phyloP scores from a whole-genome alignment of 2,113 vertebrate genomes.

The Hucho hucho region DNA sequence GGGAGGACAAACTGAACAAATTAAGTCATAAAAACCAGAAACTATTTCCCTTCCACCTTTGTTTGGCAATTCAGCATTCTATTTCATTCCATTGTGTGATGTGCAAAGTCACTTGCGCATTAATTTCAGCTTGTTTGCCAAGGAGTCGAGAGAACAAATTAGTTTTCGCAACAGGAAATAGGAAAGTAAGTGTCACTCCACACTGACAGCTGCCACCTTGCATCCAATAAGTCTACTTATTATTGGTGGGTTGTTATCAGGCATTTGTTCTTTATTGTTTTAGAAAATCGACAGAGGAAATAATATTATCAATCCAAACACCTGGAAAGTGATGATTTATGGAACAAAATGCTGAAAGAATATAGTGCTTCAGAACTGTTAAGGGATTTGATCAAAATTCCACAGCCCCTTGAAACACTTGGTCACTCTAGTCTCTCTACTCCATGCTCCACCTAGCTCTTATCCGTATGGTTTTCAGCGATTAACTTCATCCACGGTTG shows the following conservation, averaged over 20 bases:
- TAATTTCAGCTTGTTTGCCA: constrained; percentile 1
- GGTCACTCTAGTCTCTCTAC: too few relatives aligned
- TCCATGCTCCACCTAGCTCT: too few relatives aligned
- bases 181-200: background rate
- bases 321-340: background rate
- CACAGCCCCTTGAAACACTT: too few relatives aligned
- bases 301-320: background rate
- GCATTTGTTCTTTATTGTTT: background rate
- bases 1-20: too few relatives aligned
- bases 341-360: background rate
- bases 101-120: background rate
- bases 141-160: background rate
- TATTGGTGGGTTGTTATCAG: background rate
- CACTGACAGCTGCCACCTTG: background rate
- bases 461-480: too few relatives aligned
- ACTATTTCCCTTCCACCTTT: too few relatives aligned
- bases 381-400: too few relatives aligned
- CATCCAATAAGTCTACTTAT: background rate
- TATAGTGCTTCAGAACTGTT: background rate
- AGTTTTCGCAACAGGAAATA: background rate
- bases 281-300: background rate
- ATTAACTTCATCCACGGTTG: too few relatives aligned
- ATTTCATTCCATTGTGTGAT: too few relatives aligned
- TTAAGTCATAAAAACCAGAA: too few relatives aligned
- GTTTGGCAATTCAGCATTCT: too few relatives aligned